Percentiles rank a stretch among this genome's conserved stretches.
phyloP scores from a whole-genome alignment of 2,797 vertebrate genomes.

The Hippoglossus hippoglossus region DNA sequence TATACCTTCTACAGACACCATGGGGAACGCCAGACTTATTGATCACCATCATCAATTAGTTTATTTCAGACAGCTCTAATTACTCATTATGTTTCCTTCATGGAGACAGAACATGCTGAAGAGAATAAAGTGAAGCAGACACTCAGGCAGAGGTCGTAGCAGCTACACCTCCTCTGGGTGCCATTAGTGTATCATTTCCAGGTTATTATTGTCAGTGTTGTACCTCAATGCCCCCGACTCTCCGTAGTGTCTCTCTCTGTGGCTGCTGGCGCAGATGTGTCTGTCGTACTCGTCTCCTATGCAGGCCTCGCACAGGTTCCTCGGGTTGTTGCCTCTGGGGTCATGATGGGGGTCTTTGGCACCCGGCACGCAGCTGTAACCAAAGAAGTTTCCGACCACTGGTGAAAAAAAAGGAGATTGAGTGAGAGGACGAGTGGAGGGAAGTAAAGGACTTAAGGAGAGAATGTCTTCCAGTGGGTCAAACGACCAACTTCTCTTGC shows the following conservation, averaged over 20 bases:
- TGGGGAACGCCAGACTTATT: no score
- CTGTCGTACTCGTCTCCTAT: constrained; percentile 87
- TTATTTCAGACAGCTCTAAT: constrained; percentile 7
- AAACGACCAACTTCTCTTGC: background rate
- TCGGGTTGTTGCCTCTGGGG: constrained; percentile 86
- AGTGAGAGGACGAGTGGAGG: constrained; percentile 8
- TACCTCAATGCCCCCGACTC: constrained; percentile 87
- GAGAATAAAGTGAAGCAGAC: constrained; percentile 13
- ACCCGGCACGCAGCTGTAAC: constrained; percentile 88
- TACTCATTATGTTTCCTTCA: constrained; percentile 7
- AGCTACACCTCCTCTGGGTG: constrained; percentile 13
- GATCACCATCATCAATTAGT: constrained; percentile 12
- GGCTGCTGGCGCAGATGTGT: constrained; percentile 86
- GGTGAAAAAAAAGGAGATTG: constrained; percentile 10
- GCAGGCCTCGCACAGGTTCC: constrained; percentile 88
- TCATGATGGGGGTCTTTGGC: constrained; percentile 83
- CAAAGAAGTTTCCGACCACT: constrained; percentile 87
- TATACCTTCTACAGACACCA: background rate
- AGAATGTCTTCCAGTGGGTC: background rate
- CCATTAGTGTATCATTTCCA: constrained; percentile 13
- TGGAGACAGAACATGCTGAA: constrained; percentile 7
- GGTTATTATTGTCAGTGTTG: constrained; percentile 4
- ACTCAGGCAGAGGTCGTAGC: background rate
- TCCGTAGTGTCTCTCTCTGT: constrained; percentile 84
- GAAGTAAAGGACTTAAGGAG: background rate